Percentiles rank a stretch among this genome's conserved stretches.
phyloP scores from a whole-genome alignment of 2,888 invertebrate species.

The Ophion slaviceki region DNA sequence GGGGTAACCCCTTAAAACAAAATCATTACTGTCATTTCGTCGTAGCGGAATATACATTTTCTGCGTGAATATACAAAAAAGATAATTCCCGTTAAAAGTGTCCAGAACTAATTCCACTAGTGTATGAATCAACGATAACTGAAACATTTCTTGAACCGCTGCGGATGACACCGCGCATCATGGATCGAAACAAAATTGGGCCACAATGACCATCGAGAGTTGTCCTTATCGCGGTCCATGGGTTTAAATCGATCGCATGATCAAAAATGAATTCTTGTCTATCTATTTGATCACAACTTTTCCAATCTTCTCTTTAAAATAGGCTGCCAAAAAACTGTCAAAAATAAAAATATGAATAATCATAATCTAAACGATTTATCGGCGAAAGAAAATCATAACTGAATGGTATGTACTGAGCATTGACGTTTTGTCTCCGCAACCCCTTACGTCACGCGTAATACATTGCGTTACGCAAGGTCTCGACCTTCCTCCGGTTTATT shows the following conservation, averaged over 20 bases:
- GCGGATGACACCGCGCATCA: conserved; percentile 77
- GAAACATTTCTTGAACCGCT: conserved; percentile 78
- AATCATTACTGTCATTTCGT: too few species aligned
- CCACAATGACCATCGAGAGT: conserved; percentile 64
- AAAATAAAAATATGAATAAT: not conserved
- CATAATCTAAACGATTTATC: not conserved
- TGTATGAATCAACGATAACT: conserved; percentile 72
- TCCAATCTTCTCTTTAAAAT: not conserved
- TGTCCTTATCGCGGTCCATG: not conserved
- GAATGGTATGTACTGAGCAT: conserved; percentile 56
- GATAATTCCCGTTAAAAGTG: too few species aligned
- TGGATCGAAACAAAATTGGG: conserved; percentile 75
- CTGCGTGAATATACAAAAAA: too few species aligned
- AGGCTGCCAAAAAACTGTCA: not conserved
- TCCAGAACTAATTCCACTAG: too few species aligned
- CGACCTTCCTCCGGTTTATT: conserved; percentile 65
- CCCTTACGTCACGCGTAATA: conserved; percentile 67
- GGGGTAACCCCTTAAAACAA: too few species aligned
- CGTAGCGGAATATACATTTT: too few species aligned
- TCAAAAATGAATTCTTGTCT: not conserved
- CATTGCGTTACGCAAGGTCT: conserved; percentile 69
- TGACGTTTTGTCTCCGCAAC: conserved; percentile 59
- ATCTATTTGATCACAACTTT: not conserved
- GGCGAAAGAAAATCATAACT: conserved; percentile 49
- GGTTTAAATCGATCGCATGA: not conserved